Evolutionary conservation across 2,888 invertebrate species (phyloP), one percentile per base, ranked within the genome.

Genomic region (Clitarchus hookeri): DNA sequence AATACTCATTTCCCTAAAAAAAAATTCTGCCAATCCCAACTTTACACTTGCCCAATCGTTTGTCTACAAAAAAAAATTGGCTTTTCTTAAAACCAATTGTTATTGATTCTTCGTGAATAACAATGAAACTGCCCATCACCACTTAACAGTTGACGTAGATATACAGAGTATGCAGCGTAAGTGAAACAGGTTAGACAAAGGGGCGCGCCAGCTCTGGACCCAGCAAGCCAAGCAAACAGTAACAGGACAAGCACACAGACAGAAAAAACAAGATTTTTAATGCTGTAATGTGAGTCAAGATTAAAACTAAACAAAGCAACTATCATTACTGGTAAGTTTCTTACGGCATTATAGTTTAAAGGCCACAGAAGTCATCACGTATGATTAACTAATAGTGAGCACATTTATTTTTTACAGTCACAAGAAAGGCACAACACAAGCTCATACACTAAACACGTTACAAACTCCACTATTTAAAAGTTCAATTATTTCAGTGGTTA

Each of bases 171-270:
- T n/a, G 19, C 16, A 65, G 65, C 3, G n/a, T 23, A 65, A 65
- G 19, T 23, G 11, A 3, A 65, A 65, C 19, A 23, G n/a, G 65
- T 65, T 19, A n/a, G 65, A 19, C 53, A 53, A 65, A 65, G 65
- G 65, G 65, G 65, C 65, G 16, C 16, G 6, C n/a, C n/a, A 65
- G 65, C 65, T 65, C 65, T 65, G 65, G n/a, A n/a, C 65, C 65
- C 65, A 65, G 65, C 65, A 65, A n/a, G 65, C 19, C 65, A 65
- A 65, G 65, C 65, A 23, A 65, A 65, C 65, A 65, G 65, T n/a
- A 19, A 65, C 65, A 65, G 19, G 19, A 65, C 65, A 65, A n/a
- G n/a, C 65, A 65, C 23, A 65, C 65, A 65, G 65, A 65, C 65
- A 65, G 65, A 23, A 12, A 53, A n/a, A 65, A 65, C 65, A 65